phyloP scores from a whole-genome alignment of 1,140 invertebrate species.

The Drosophila pandora region DNA sequence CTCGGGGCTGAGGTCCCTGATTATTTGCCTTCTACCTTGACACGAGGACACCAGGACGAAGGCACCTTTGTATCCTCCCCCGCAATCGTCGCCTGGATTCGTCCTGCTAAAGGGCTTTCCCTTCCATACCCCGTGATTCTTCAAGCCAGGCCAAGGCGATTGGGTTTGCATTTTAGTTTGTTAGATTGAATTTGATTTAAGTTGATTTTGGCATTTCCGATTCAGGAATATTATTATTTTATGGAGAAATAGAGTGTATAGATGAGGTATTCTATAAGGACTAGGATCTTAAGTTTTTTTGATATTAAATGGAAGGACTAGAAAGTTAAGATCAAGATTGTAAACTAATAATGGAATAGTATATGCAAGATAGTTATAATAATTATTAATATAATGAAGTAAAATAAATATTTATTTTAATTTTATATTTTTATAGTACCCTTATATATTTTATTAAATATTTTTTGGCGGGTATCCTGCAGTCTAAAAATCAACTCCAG shows the following conservation, averaged over 20 bases:
- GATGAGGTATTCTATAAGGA: too few species aligned
- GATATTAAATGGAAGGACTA: too few species aligned
- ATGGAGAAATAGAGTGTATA: too few species aligned
- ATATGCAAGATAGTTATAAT: too few species aligned
- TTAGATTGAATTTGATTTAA: not conserved
- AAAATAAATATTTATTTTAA: not conserved
- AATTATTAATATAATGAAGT: too few species aligned
- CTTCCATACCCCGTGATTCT: not conserved
- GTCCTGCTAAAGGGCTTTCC: conserved; percentile 4
- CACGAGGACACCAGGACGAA: conserved; percentile 10
- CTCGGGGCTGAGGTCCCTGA: conserved; percentile 43
- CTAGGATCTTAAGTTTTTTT: too few species aligned
- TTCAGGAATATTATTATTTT: too few species aligned
- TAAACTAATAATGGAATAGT: too few species aligned
- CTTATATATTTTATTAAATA: not conserved
- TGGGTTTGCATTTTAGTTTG: not conserved
- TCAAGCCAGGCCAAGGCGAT: not conserved
- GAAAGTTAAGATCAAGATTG: too few species aligned
- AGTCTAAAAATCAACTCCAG: not conserved
- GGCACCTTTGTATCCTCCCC: not conserved
- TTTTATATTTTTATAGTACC: not conserved
- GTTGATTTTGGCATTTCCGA: too few species aligned
- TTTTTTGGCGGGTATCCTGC: not conserved
- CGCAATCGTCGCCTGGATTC: conserved; percentile 1
- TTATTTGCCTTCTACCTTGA: conserved; percentile 50